A percentile compares a stretch with the other conserved stretches of the same genome.
phyloP scores from a whole-genome alignment of 1,140 invertebrate genomes.

The Penaeus indicus region DNA sequence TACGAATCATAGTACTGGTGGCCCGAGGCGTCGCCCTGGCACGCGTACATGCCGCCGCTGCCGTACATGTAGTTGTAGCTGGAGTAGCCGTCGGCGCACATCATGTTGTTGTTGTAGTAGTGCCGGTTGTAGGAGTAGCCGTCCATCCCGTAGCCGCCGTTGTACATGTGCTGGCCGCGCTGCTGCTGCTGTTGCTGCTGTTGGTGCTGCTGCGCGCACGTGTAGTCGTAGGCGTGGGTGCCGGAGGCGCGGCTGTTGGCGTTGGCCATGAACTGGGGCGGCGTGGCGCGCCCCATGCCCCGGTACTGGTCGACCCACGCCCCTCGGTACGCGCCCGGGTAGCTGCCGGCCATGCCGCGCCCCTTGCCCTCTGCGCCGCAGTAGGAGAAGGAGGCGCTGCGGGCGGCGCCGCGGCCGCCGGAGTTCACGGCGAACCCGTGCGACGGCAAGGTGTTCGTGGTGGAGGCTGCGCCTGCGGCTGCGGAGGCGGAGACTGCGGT shows the following conservation, averaged over 20 bases:
- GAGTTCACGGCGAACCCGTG: slow-evolving; percentile 39
- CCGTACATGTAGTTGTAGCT: slow-evolving; percentile 69
- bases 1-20: slow-evolving; percentile 64
- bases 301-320: slow-evolving; percentile 58
- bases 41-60: slow-evolving; percentile 69
- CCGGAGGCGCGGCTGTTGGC: slow-evolving; percentile 43
- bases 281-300: slow-evolving; percentile 62
- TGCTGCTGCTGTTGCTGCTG: slow-evolving; percentile 75
- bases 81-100: slow-evolving; percentile 64
- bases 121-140: slow-evolving; percentile 66
- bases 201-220: slow-evolving; percentile 51
- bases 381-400: slow-evolving; percentile 48
- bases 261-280: slow-evolving; percentile 65
- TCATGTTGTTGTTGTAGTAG: slow-evolving; percentile 67
- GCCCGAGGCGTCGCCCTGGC: slow-evolving; percentile 42
- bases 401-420: slow-evolving; percentile 46
- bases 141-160: slow-evolving; percentile 63
- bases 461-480: slow-evolving; percentile 26
- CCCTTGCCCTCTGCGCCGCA: slow-evolving; percentile 52
- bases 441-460: slow-evolving; percentile 40
- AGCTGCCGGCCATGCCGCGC: slow-evolving; percentile 42
- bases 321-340: slow-evolving; percentile 55
- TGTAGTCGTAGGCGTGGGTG: slow-evolving; percentile 62
- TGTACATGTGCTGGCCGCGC: slow-evolving; percentile 72
- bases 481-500: not conserved